A percentile compares a stretch with the other conserved stretches of the same genome.
phyloP scores from a whole-genome alignment of 2,888 invertebrate species.

The Parochlus steinenii region DNA sequence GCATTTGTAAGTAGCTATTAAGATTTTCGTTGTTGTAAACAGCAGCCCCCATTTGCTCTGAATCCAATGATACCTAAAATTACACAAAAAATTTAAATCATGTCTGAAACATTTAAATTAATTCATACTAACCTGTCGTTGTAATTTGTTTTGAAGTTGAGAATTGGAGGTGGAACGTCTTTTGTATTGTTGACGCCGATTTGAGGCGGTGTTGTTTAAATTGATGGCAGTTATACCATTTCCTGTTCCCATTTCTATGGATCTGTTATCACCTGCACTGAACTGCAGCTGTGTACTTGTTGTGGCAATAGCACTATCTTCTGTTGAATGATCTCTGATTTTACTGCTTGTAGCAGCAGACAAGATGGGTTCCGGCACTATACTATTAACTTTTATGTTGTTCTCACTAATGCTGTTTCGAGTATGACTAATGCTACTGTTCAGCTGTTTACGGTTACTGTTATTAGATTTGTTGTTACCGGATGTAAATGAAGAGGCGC shows the following conservation, averaged over 20 bases:
- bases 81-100: conserved; percentile 2
- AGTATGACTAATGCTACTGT: conserved; percentile 1
- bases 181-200: conserved; percentile 11
- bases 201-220: conserved; percentile 10
- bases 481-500: neutral
- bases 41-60: conserved; percentile 13
- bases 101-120: too few species aligned
- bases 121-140: conserved; percentile 11
- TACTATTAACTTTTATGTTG: conserved; percentile 8
- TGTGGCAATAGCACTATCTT: too few species aligned
- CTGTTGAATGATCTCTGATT: neutral
- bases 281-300: too few species aligned
- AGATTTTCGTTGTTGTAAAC: conserved; percentile 3
- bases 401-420: conserved; percentile 9
- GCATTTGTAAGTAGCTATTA: conserved; percentile 18
- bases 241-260: too few species aligned
- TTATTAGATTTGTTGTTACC: neutral
- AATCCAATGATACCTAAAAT: conserved; percentile 14
- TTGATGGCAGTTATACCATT: conserved; percentile 2
- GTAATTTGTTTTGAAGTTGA: conserved; percentile 12
- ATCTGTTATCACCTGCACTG: too few species aligned
- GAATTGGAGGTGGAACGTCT: conserved; percentile 11
- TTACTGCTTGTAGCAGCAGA: conserved; percentile 8
- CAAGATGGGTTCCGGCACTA: conserved; percentile 10
- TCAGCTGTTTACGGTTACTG: neutral